Conservation (phyloP, 1,140 invertebrate genomes). For the Glossosoma conforme region DNA sequence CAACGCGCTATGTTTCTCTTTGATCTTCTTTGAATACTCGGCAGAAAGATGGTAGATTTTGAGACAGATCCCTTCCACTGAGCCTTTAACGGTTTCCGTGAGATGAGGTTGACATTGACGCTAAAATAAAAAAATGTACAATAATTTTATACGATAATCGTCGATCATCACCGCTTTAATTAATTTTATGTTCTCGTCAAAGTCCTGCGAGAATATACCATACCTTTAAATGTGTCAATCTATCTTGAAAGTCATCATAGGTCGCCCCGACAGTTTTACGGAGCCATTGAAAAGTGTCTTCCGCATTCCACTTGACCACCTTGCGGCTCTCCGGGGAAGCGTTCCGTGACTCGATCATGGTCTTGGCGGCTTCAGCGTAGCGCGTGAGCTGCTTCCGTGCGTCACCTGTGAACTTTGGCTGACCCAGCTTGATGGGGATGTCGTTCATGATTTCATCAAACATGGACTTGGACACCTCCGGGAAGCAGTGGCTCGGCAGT, state of each 20-base stretch:
- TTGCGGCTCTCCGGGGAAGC: slow-evolving; percentile 91
- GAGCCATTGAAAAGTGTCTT: slow-evolving; percentile 95
- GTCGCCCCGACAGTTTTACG: slow-evolving; percentile 90
- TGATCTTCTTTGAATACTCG: slow-evolving; percentile 87
- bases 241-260: slow-evolving; percentile 91
- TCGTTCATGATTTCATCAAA: slow-evolving; percentile 98
- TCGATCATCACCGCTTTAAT: neutral
- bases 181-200: no score
- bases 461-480: slow-evolving; percentile 92
- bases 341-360: slow-evolving; percentile 90
- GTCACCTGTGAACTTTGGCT: slow-evolving; percentile 93
- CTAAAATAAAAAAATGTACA: slow-evolving; percentile 49
- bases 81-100: slow-evolving; percentile 87
- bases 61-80: slow-evolving; percentile 91
- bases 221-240: slow-evolving; percentile 65
- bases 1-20: slow-evolving; percentile 79
- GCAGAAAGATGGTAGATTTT: slow-evolving; percentile 92
- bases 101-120: slow-evolving; percentile 93
- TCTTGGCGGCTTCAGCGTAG: slow-evolving; percentile 95
- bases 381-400: slow-evolving; percentile 92
- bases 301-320: slow-evolving; percentile 97
- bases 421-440: slow-evolving; percentile 91
- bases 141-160: neutral
- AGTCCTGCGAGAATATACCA: no score
- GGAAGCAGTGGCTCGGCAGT: slow-evolving; percentile 84